phyloP scores from a whole-genome alignment of 2,797 vertebrate genomes.

The Rhinichthys osculus region DNA sequence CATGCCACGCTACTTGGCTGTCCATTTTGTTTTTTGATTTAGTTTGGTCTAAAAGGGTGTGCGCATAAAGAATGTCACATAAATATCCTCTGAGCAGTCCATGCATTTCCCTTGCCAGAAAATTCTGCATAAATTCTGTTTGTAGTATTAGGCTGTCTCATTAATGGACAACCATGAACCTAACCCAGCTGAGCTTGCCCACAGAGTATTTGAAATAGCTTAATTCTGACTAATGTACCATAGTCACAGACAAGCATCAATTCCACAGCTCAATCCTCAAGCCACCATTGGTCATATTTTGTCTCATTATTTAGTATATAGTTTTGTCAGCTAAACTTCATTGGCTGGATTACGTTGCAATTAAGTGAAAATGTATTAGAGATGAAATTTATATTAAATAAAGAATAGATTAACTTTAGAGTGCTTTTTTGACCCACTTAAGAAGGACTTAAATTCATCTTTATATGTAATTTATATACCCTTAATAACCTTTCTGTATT shows the following conservation, averaged over 20 bases:
- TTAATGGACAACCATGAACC: conserved; percentile 35
- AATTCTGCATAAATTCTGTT: conserved; percentile 42
- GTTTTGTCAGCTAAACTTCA: conserved; percentile 6
- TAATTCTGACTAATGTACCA: conserved; percentile 35
- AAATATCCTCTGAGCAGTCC: conserved; percentile 44
- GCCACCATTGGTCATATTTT: neutral
- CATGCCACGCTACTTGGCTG: neutral
- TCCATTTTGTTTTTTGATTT: conserved; percentile 33
- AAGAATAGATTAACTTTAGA: neutral
- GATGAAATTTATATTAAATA: neutral
- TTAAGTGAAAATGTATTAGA: neutral
- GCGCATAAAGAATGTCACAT: conserved; percentile 48
- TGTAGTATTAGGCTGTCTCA: conserved; percentile 44
- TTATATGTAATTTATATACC: neutral
- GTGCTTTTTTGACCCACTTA: neutral
- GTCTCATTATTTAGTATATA: neutral
- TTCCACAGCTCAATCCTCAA: neutral
- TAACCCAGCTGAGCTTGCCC: conserved; percentile 17
- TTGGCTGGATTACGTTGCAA: neutral
- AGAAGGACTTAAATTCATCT: neutral
- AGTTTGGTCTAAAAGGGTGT: conserved; percentile 4
- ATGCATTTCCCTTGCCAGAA: conserved; percentile 30
- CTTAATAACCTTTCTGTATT: too few relatives aligned
- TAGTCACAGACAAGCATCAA: conserved; percentile 15
- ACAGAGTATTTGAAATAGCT: conserved; percentile 20